Percentiles rank a stretch among this genome's conserved stretches.
These are phyloP conservation scores for Porites cylindrica DNA, from an alignment of 92 coral and sea anemone genomes.

Conservation along the genomic window DNA sequence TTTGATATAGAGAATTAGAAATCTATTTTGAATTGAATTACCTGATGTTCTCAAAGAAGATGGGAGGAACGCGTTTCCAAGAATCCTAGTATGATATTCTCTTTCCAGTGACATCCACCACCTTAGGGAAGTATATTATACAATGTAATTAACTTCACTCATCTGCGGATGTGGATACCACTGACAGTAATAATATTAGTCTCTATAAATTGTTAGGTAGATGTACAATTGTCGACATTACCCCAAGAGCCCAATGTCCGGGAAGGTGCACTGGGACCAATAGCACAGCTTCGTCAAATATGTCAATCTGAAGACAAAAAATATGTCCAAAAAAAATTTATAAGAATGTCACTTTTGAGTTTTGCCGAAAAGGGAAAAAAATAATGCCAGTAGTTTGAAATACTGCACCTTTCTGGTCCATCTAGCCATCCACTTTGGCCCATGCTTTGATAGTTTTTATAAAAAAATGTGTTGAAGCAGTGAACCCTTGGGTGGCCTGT, in stretches of 20 bases:
- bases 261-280: neutral
- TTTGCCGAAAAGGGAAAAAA: no score
- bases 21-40: neutral
- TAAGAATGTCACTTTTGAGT: neutral
- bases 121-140: neutral
- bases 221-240: neutral
- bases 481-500: neutral
- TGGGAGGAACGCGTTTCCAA: neutral
- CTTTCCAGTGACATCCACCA: neutral
- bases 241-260: neutral
- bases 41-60: neutral
- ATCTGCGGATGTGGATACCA: neutral
- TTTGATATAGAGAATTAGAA: no score
- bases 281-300: neutral
- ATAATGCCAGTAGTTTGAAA: no score
- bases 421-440: neutral
- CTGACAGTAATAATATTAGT: neutral
- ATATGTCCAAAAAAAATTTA: neutral
- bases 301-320: neutral
- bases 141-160: neutral
- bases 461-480: conserved; percentile 3
- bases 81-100: neutral
- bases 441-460: neutral
- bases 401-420: neutral
- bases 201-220: neutral